phyloP scores from a whole-genome alignment of 2,113 vertebrate species.

The Callospermophilus lateralis region DNA sequence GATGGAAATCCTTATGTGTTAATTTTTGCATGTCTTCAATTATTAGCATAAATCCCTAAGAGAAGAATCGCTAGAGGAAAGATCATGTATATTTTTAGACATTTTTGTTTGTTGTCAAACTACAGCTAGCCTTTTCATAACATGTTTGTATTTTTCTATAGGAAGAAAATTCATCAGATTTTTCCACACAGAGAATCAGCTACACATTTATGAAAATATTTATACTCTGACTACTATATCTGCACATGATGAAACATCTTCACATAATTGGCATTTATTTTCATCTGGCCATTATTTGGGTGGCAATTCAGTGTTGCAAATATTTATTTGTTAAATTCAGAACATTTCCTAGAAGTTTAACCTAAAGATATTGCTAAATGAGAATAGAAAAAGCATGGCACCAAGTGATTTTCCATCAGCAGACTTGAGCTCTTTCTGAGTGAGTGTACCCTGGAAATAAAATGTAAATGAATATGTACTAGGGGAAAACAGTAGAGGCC shows the following conservation, averaged over 20 bases:
- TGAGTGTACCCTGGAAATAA: neutral
- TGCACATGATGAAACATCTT: constrained; percentile 5
- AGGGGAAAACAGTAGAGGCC: neutral
- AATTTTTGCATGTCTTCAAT: neutral
- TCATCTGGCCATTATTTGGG: constrained; percentile 13
- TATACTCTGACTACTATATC: neutral
- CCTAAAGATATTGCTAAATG: constrained; percentile 52
- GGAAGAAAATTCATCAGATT: neutral
- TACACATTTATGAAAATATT: constrained; percentile 29
- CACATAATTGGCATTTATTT: constrained; percentile 26
- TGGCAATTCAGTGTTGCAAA: neutral
- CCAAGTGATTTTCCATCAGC: constrained; percentile 53
- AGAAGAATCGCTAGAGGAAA: constrained; percentile 11
- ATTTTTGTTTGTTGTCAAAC: constrained; percentile 12
- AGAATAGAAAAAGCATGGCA: constrained; percentile 21
- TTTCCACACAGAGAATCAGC: neutral
- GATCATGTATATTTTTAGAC: neutral
- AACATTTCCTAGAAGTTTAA: constrained; percentile 22
- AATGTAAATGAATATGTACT: constrained; percentile 34
- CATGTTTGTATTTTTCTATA: constrained; percentile 7
- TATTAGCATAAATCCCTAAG: neutral
- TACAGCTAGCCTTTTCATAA: neutral
- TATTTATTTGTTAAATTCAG: constrained; percentile 23
- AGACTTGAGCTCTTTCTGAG: neutral
- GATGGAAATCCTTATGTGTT: constrained; percentile 2